Evolutionary conservation across 2,797 vertebrate genomes (phyloP).

Genomic region (Amniataba percoides): DNA sequence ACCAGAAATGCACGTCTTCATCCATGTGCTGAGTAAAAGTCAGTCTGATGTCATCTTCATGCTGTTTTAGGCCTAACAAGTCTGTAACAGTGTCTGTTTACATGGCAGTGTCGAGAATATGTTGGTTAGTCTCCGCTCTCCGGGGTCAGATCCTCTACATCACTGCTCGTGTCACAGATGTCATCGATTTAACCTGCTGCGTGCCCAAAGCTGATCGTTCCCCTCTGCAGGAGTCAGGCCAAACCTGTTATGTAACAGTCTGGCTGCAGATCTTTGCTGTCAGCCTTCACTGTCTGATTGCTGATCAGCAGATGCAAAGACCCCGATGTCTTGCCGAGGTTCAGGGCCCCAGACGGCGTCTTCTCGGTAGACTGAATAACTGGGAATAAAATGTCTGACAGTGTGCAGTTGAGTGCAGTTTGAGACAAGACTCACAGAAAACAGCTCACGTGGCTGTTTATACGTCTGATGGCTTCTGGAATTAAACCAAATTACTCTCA

Average conservation of each 20-base stretch:
- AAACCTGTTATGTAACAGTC: conserved; percentile 39
- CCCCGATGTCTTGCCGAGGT: not conserved
- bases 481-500: not conserved
- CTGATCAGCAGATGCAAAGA: conserved; percentile 11
- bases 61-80: not conserved
- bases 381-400: no score
- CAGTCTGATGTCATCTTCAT: not conserved
- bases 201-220: conserved; percentile 23
- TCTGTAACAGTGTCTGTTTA: no score
- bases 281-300: not conserved
- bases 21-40: not conserved
- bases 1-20: not conserved
- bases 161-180: conserved; percentile 22
- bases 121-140: no score
- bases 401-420: not conserved
- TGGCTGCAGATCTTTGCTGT: conserved; percentile 18
- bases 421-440: not conserved
- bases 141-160: conserved; percentile 6
- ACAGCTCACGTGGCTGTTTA: not conserved
- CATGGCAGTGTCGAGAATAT: no score
- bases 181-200: conserved; percentile 61
- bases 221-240: conserved; percentile 22
- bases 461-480: not conserved
- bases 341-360: not conserved
- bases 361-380: not conserved